phyloP scores from a whole-genome alignment of 2,113 vertebrate genomes.

The mouse (Mus musculus) region GRCm39 chr3:144957501-144958000 shows the following conservation, averaged over 20 bases:
- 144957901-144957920: neutral
- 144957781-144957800: neutral
- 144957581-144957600: too few relatives aligned
- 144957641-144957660: too few relatives aligned
- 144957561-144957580: too few relatives aligned
- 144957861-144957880: neutral
- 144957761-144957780: neutral
- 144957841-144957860: neutral
- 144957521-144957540: too few relatives aligned
- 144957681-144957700: too few relatives aligned
- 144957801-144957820: neutral
- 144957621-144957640: too few relatives aligned
- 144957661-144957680: too few relatives aligned
- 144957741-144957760: neutral
- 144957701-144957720: too few relatives aligned
- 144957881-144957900: neutral
- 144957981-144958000: neutral
- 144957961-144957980: neutral
- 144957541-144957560: too few relatives aligned
- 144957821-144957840: neutral
- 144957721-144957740: too few relatives aligned
- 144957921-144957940: neutral
- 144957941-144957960: neutral
- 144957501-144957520: too few relatives aligned
- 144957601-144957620: too few relatives aligned